Conservation (phyloP, 2,797 vertebrate species). For the Sebastolobus alascanus region DNA sequence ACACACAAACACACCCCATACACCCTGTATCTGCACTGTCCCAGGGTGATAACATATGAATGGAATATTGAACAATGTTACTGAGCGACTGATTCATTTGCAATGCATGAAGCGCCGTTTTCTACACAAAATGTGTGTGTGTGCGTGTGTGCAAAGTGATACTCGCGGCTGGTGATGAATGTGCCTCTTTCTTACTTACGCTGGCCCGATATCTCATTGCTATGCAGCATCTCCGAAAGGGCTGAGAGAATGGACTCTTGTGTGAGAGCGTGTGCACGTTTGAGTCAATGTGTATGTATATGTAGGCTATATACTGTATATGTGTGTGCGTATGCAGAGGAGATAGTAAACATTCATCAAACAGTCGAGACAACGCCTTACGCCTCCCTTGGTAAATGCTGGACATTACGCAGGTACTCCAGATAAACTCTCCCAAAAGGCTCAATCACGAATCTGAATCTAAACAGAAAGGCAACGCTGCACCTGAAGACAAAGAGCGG, state of each 20-base stretch:
- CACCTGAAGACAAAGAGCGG: constrained; percentile 33
- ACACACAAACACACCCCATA: constrained; percentile 19
- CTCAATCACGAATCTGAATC: constrained; percentile 62
- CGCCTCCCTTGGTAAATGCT: constrained; percentile 51
- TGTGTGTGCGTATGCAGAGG: constrained; percentile 24
- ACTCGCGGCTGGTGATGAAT: constrained; percentile 78
- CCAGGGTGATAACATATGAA: constrained; percentile 73
- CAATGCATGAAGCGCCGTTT: constrained; percentile 64
- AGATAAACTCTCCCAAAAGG: constrained; percentile 66
- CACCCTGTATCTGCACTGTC: constrained; percentile 51
- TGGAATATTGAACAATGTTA: constrained; percentile 67
- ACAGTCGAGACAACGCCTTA: constrained; percentile 47
- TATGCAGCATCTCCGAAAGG: constrained; percentile 62
- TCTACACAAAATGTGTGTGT: constrained; percentile 32
- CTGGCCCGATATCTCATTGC: constrained; percentile 75
- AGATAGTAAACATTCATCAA: constrained; percentile 70
- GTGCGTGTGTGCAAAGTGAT: constrained; percentile 58
- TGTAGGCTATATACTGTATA: not conserved
- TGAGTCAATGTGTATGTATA: constrained; percentile 36
- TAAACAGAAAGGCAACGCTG: constrained; percentile 45
- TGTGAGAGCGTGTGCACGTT: constrained; percentile 48
- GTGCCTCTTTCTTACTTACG: constrained; percentile 67
- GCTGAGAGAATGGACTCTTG: constrained; percentile 67
- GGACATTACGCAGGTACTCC: constrained; percentile 62
- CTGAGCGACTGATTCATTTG: constrained; percentile 66